Evolutionary conservation across 2,797 vertebrate species (phyloP), one percentile per base, ranked within the genome.

Genomic region (Melopsittacus undulatus): DNA sequence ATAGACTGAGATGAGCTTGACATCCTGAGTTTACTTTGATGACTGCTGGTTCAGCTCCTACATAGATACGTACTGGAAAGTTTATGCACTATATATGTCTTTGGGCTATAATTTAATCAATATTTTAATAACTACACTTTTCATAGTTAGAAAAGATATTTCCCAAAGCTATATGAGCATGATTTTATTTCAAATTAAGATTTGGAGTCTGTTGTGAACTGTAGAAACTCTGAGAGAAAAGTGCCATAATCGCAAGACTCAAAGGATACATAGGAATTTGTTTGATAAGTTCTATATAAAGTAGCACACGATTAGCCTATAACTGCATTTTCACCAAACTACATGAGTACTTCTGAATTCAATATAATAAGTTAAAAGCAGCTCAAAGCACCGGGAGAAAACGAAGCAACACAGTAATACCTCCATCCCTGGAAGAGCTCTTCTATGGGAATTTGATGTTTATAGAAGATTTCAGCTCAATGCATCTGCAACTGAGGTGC

Each of bases 81-180:
- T 82, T 69, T 86, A 66, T 68, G 66, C 23, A 42, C 15, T 29
- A n/a, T 77, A 8, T 72, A 42, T 40, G 10, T 59, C 70, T 73
- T 83, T 66, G 22, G 54, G 77, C 24, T 76, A 64, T 75, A 87
- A 83, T 43, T n/a, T 36, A 91, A 94, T 95, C 92, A 89, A 93
- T 96, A 63, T 90, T 95, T 94, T 94, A 88, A 94, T 91, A 95
- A 88, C 72, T 56, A 61, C 23, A 57, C 4, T 80, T 91, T 91
- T 89, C n/a, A 30, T 21, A 43, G 38, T 49, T 59, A 85, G 57
- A 52, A 92, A 92, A 12, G 16, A 86, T 92, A 93, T 93, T 96
- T 94, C 90, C 87, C 88, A 89, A 86, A 90, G 76, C 85, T 77
- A 18, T 59, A 38, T 26, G 56, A 72, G 15, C 46, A 69, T 61